Conservation (phyloP, 2,797 vertebrate species). For the Adelosebastes latens region DNA sequence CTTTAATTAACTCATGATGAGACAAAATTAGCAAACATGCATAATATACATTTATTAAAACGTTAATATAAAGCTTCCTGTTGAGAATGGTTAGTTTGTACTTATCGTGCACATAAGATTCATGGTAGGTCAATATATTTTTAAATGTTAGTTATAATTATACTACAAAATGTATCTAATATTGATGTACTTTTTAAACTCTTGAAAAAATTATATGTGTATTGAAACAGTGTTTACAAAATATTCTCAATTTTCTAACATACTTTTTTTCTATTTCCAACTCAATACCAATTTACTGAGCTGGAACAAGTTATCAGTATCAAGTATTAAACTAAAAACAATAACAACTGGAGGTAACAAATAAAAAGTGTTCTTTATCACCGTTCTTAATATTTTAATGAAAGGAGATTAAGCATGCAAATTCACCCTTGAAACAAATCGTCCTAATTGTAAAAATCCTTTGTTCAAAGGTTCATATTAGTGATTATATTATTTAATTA, state of each 20-base stretch:
- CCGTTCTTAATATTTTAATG: neutral
- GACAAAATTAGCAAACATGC: neutral
- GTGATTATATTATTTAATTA: neutral
- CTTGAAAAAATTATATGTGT: neutral
- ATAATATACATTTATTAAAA: slow-evolving; percentile 28
- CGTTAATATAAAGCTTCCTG: neutral
- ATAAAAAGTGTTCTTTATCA: neutral
- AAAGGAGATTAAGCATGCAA: neutral
- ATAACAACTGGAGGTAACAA: neutral
- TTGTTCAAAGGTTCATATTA: neutral
- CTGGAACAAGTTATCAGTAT: neutral
- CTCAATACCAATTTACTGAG: neutral
- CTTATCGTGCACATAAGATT: neutral
- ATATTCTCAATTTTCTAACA: neutral
- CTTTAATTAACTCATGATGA: neutral
- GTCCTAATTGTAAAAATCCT: neutral
- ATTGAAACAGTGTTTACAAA: neutral
- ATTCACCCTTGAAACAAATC: neutral
- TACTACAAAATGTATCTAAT: neutral
- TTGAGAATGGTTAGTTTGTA: neutral
- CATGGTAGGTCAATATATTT: neutral
- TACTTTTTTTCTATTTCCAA: neutral
- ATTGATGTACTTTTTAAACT: neutral
- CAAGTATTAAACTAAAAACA: neutral
- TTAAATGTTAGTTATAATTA: neutral